Evolutionary conservation across 1,140 invertebrate genomes (phyloP).

Genomic region (Steinernema khuongi): DNA sequence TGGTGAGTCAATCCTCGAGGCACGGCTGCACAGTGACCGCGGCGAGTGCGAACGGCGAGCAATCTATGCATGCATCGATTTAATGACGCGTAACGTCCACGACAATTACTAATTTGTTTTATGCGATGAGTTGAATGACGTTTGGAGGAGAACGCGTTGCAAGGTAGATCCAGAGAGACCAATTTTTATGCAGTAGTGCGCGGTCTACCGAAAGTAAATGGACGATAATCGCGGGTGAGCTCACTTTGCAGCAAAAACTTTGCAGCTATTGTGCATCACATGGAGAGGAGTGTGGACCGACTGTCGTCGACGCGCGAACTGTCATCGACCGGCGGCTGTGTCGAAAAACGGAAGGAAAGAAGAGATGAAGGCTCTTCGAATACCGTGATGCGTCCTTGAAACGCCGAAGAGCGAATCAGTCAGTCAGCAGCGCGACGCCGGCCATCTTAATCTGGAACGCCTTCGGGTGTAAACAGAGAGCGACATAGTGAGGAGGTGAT

Average conservation of each 20-base stretch:
- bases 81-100: background rate
- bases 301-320: conserved; percentile 9
- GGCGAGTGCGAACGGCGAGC: background rate
- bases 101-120: conserved; percentile 16
- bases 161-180: background rate
- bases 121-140: background rate
- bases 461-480: conserved; percentile 2
- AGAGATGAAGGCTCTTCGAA: conserved; percentile 12
- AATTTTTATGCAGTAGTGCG: background rate
- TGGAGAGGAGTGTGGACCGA: background rate
- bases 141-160: background rate
- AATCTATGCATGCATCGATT: background rate
- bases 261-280: background rate
- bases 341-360: conserved; percentile 1
- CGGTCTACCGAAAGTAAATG: background rate
- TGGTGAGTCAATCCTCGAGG: background rate
- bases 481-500: background rate
- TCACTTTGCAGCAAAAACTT: background rate
- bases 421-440: background rate
- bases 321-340: background rate
- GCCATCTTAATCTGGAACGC: background rate
- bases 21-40: background rate
- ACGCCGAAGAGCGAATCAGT: conserved; percentile 14
- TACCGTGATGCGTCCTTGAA: conserved; percentile 7
- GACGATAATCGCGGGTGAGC: background rate